Conservation (phyloP, 1,140 invertebrate genomes). For the Pseudomyrmex cubaensis region DNA sequence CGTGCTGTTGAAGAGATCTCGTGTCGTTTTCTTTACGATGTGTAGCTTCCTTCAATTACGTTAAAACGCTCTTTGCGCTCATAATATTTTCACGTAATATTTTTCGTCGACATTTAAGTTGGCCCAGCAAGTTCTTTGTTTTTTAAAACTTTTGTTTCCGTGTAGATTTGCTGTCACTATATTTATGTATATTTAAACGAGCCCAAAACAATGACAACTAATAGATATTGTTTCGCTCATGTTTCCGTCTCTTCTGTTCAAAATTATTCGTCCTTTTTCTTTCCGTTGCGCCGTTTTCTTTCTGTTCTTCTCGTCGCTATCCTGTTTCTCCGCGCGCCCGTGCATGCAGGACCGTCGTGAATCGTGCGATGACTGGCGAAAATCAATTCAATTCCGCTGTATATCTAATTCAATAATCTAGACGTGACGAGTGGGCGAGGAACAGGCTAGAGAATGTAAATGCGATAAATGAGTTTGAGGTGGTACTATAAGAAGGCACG, state of each 20-base stretch:
- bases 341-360: constrained; percentile 63
- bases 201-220: too few species aligned
- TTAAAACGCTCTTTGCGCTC: too few species aligned
- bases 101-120: too few species aligned
- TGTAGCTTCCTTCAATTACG: too few species aligned
- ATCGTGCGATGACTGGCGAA: constrained; percentile 79
- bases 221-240: not conserved
- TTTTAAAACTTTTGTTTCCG: too few species aligned
- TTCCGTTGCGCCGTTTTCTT: constrained; percentile 1
- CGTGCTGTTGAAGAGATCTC: not conserved
- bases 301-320: constrained; percentile 27
- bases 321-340: constrained; percentile 23
- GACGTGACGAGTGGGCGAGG: constrained; percentile 70
- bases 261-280: constrained; percentile 20
- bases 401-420: constrained; percentile 83
- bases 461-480: constrained; percentile 79
- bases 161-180: too few species aligned
- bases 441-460: constrained; percentile 70
- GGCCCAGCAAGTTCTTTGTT: too few species aligned
- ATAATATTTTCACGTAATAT: too few species aligned
- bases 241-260: constrained; percentile 2
- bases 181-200: too few species aligned
- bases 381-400: constrained; percentile 83
- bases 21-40: not conserved
- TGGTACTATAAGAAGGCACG: constrained; percentile 54